A percentile compares a stretch with the other conserved stretches of the same genome.
phyloP scores from a whole-genome alignment of 2,113 vertebrate species.

The Pterocles gutturalis region DNA sequence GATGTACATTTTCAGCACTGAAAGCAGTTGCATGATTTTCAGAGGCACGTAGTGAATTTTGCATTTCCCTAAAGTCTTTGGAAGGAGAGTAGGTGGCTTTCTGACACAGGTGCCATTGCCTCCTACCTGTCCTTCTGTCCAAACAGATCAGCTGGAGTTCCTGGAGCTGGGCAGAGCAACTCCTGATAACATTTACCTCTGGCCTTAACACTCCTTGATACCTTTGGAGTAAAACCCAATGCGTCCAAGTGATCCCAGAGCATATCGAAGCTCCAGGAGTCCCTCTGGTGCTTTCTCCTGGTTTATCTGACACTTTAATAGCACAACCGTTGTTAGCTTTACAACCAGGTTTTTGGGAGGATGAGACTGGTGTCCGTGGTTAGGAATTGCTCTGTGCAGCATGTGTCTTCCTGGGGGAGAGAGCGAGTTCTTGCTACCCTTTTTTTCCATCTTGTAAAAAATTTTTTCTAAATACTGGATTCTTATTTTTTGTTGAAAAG shows the following conservation, averaged over 20 bases:
- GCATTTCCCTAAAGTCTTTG: not conserved
- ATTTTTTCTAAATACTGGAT: rapidly evolving
- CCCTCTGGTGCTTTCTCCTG: not conserved
- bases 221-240: not conserved
- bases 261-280: not conserved
- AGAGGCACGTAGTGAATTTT: not conserved
- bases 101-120: not conserved
- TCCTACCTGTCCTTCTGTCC: not conserved
- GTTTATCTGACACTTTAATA: slow-evolving; percentile 25
- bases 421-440: not conserved
- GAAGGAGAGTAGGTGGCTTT: not conserved
- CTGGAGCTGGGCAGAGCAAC: not conserved
- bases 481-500: not conserved
- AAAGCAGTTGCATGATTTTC: not conserved
- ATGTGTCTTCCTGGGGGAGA: not conserved
- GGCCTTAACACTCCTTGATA: not conserved
- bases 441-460: rapidly evolving
- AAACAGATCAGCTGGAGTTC: not conserved
- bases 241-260: not conserved
- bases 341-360: not conserved
- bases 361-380: not conserved
- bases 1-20: not conserved
- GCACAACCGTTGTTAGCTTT: not conserved
- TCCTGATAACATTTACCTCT: not conserved
- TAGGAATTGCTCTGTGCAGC: not conserved